Conservation (phyloP, 2,888 invertebrate genomes). For the Eurytoma adleriae region DNA sequence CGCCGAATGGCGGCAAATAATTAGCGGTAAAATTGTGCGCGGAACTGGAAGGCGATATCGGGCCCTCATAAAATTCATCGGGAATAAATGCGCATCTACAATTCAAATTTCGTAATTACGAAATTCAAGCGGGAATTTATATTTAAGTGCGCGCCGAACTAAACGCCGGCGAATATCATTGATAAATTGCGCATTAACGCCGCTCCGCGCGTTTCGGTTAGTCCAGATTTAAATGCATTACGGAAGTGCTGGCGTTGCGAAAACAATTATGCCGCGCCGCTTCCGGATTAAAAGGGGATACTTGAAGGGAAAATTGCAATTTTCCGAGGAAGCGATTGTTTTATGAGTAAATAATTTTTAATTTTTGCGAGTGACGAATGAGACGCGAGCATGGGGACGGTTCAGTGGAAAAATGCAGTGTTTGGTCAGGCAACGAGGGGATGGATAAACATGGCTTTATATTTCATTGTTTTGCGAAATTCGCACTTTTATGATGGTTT, state of each 20-base stretch:
- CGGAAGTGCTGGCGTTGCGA: no score
- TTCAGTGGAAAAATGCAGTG: no score
- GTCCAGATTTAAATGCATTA: background rate
- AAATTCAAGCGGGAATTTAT: background rate
- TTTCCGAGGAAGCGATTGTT: background rate
- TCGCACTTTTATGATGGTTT: no score
- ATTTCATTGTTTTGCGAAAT: no score
- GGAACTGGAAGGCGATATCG: conserved; percentile 9
- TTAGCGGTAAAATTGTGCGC: conserved; percentile 16
- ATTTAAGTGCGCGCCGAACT: background rate
- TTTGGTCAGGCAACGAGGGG: no score
- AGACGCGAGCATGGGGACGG: no score
- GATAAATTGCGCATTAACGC: conserved; percentile 13
- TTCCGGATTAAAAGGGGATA: no score
- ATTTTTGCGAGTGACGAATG: no score
- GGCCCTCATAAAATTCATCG: background rate
- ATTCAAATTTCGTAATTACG: conserved; percentile 24
- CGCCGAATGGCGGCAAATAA: conserved; percentile 15
- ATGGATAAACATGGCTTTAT: no score
- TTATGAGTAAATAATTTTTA: background rate
- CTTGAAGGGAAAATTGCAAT: no score
- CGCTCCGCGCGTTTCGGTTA: background rate
- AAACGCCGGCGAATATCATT: background rate
- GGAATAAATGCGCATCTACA: conserved; percentile 21
- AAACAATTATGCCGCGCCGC: no score